Evolutionary conservation across 1,140 invertebrate genomes (phyloP).

Genomic region (Drosophila simulans): DNA sequence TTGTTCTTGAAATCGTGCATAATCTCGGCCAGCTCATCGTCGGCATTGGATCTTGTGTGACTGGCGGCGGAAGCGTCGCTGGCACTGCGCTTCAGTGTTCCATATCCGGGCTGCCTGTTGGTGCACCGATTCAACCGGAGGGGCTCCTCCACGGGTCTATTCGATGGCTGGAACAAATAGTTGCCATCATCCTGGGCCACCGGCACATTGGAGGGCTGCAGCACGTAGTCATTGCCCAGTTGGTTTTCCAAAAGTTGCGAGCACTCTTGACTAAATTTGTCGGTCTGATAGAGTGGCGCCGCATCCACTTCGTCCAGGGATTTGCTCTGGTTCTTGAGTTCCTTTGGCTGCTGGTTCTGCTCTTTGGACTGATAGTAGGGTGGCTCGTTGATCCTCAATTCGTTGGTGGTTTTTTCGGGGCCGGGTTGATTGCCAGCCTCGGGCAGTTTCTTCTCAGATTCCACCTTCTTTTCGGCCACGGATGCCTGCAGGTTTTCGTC

Average conservation of each 20-base stretch:
- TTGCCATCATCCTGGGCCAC: conserved; percentile 78
- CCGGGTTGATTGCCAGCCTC: conserved; percentile 33
- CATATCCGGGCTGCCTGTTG: conserved; percentile 51
- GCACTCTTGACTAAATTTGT: conserved; percentile 84
- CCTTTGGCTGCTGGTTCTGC: conserved; percentile 47
- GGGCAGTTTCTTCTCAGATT: conserved; percentile 66
- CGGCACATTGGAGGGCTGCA: conserved; percentile 83
- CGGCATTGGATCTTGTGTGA: conserved; percentile 85
- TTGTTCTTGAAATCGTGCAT: conserved; percentile 96
- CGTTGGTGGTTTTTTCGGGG: conserved; percentile 75
- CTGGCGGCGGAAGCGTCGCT: conserved; percentile 67
- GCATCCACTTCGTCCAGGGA: conserved; percentile 69
- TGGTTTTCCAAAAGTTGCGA: conserved; percentile 79
- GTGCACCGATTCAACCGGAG: conserved; percentile 41
- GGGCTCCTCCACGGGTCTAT: conserved; percentile 85
- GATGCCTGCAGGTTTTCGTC: conserved; percentile 77
- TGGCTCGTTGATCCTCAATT: conserved; percentile 79
- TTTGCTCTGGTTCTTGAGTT: conserved; percentile 69
- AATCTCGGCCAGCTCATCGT: conserved; percentile 93
- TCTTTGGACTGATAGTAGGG: conserved; percentile 84
- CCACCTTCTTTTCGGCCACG: conserved; percentile 69
- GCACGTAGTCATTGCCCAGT: conserved; percentile 78
- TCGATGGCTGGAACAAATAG: conserved; percentile 87
- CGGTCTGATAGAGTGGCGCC: conserved; percentile 54
- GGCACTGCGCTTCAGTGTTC: conserved; percentile 72